A percentile compares a stretch with the other conserved stretches of the same genome.
These are phyloP conservation scores for Hassar affinis DNA, from an alignment of 2,113 vertebrate genomes.

Conservation along the genomic window DNA sequence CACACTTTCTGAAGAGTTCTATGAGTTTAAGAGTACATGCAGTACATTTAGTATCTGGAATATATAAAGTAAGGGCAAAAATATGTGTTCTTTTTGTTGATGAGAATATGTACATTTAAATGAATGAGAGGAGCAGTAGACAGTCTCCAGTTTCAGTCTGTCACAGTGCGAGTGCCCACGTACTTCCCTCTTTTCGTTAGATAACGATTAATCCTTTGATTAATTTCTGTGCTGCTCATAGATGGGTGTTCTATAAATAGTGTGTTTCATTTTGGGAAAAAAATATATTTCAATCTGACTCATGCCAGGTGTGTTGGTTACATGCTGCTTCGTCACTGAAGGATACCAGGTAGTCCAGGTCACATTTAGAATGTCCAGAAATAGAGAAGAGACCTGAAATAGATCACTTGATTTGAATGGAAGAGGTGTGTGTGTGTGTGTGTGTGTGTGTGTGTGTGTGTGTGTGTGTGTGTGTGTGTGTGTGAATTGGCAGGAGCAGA, in stretches of 20 bases:
- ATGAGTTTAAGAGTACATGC: background rate
- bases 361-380: constrained; percentile 45
- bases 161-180: constrained; percentile 19
- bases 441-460: no score
- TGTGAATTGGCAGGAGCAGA: constrained; percentile 27
- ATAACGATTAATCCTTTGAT: constrained; percentile 53
- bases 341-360: constrained; percentile 50
- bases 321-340: constrained; percentile 46
- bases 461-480: no score
- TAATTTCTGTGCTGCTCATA: constrained; percentile 53
- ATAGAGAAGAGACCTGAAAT: constrained; percentile 47
- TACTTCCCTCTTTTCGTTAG: constrained; percentile 23
- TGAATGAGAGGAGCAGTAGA: background rate
- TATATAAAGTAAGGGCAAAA: background rate
- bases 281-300: constrained; percentile 44
- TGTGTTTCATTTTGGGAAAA: constrained; percentile 49
- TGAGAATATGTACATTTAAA: background rate
- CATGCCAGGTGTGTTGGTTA: constrained; percentile 49
- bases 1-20: background rate
- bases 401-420: constrained; percentile 39
- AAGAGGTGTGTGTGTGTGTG: constrained; percentile 40
- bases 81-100: background rate
- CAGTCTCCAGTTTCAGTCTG: constrained; percentile 1
- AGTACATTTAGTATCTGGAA: background rate
- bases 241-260: constrained; percentile 50